A percentile compares a stretch with the other conserved stretches of the same genome.
Conservation (phyloP, 2,113 vertebrate genomes). For the Actenoides lindsayi region DNA sequence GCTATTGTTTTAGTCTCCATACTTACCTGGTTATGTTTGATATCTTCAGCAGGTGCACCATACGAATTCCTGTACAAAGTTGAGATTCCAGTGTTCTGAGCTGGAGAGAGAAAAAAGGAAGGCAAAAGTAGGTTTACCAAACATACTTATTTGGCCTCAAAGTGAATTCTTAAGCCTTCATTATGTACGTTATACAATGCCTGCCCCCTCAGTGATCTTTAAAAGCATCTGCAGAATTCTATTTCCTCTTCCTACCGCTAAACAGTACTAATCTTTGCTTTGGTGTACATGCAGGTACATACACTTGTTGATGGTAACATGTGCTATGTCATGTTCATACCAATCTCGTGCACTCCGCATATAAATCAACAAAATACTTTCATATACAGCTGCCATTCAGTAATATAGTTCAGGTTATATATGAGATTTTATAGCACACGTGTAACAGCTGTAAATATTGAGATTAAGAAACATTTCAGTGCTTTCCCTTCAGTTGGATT, state of each 20-base stretch:
- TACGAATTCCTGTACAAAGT: conserved; percentile 97
- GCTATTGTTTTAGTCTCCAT: background rate
- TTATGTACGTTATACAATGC: background rate
- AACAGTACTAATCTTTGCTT: background rate
- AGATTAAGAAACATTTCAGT: background rate
- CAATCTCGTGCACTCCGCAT: background rate
- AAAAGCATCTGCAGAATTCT: background rate
- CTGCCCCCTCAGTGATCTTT: background rate
- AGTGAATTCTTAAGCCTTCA: background rate
- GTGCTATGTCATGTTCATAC: background rate
- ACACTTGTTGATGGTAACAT: background rate
- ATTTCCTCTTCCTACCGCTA: background rate
- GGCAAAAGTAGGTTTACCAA: conserved; percentile 29
- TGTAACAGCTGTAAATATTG: background rate
- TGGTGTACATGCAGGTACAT: background rate
- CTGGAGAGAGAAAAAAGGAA: conserved; percentile 69
- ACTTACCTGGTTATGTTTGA: conserved; percentile 95
- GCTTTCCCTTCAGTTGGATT: background rate
- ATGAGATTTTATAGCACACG: background rate
- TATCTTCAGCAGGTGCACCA: conserved; percentile 90
- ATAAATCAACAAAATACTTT: background rate
- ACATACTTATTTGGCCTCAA: background rate
- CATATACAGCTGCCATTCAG: background rate
- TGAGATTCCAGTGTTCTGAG: conserved; percentile 92
- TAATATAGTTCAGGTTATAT: background rate